phyloP scores from a whole-genome alignment of 2,797 vertebrate species.

The Holocentrus rufus region DNA sequence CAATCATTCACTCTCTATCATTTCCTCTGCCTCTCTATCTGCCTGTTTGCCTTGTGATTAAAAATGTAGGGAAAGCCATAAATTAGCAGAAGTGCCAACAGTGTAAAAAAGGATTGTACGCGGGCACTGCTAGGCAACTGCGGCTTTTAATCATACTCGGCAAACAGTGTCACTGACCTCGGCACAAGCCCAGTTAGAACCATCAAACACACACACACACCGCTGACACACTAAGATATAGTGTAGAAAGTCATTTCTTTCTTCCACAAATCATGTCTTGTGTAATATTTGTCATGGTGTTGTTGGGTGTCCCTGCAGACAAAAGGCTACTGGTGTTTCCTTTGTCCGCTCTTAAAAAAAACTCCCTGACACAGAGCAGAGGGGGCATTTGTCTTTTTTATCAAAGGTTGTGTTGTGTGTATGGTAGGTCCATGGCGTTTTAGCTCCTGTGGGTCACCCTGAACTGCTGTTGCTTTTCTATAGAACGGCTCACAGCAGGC shows the following conservation, averaged over 20 bases:
- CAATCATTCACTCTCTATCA: slow-evolving; percentile 24
- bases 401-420: not conserved
- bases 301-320: not conserved
- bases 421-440: not conserved
- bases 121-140: slow-evolving; percentile 1
- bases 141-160: slow-evolving; percentile 15
- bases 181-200: not conserved
- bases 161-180: not conserved
- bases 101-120: slow-evolving; percentile 20
- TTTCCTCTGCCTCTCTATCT: slow-evolving; percentile 22
- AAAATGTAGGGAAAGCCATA: slow-evolving; percentile 39
- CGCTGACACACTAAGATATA: no score
- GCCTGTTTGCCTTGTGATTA: slow-evolving; percentile 52
- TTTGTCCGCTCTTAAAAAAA: not conserved
- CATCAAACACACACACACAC: not conserved
- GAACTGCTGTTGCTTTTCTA: slow-evolving; percentile 5
- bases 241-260: not conserved
- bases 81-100: slow-evolving; percentile 40
- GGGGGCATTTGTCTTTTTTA: not conserved
- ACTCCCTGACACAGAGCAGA: slow-evolving; percentile 1
- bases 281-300: not conserved
- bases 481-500: not conserved
- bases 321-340: not conserved
- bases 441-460: slow-evolving; percentile 11
- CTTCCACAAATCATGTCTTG: not conserved